A percentile compares a stretch with the other conserved stretches of the same genome.
phyloP scores from a whole-genome alignment of 2,888 invertebrate genomes.

The Lissonota sp. region DNA sequence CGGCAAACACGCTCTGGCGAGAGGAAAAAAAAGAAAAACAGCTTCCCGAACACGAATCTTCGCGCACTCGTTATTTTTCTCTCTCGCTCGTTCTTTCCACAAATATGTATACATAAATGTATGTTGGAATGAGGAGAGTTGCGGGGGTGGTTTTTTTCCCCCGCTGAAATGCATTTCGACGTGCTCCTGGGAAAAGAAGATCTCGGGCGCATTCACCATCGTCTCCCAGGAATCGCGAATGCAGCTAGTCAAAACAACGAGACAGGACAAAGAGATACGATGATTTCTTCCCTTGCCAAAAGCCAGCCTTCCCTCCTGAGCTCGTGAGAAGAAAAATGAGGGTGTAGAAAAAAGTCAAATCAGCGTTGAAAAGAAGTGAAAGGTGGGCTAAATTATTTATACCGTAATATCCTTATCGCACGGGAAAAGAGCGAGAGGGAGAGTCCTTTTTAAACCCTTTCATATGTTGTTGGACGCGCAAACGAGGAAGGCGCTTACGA shows the following conservation, averaged over 20 bases:
- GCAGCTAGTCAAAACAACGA: not conserved
- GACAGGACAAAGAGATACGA: not conserved
- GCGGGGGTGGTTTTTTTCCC: no score
- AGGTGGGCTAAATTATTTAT: slow-evolving; percentile 39
- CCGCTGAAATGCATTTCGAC: no score
- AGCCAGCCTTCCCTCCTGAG: not conserved
- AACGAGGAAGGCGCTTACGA: slow-evolving; percentile 17
- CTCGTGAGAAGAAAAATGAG: not conserved
- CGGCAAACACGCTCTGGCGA: not conserved
- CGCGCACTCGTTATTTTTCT: not conserved
- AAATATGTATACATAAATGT: not conserved
- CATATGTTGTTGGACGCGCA: not conserved
- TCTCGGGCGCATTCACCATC: no score
- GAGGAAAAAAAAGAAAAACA: not conserved
- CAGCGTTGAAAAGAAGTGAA: slow-evolving; percentile 18
- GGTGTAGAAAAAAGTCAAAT: not conserved
- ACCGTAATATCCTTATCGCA: slow-evolving; percentile 48
- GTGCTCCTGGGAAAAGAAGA: no score
- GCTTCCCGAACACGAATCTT: slow-evolving; percentile 22
- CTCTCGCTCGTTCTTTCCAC: not conserved
- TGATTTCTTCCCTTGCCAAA: not conserved
- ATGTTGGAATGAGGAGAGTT: not conserved
- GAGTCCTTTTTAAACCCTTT: slow-evolving; percentile 29
- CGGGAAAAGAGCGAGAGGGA: not conserved
- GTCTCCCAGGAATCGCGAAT: not conserved